Conservation (phyloP, 2,797 vertebrate genomes). For the Helostoma temminkii region DNA sequence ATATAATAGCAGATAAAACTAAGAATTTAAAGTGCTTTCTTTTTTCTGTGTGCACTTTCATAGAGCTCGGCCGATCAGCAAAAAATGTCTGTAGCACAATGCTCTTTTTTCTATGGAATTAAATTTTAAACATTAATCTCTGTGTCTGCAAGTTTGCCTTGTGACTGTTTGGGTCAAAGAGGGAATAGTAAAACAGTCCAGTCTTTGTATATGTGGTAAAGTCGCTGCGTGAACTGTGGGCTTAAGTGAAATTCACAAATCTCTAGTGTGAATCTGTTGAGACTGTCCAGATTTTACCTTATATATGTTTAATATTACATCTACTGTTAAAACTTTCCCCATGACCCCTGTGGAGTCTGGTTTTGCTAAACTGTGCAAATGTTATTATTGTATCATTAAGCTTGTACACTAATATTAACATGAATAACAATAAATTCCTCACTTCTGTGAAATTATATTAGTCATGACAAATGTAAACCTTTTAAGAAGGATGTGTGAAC, state of each 20-base stretch:
- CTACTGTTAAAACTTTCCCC: conserved; percentile 2
- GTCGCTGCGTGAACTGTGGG: conserved; percentile 45
- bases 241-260: conserved; percentile 38
- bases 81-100: conserved; percentile 18
- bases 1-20: conserved; percentile 41
- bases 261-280: conserved; percentile 20
- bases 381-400: neutral
- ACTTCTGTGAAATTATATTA: conserved; percentile 1
- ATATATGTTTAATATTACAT: neutral
- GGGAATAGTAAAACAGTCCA: conserved; percentile 47
- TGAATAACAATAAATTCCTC: conserved; percentile 7
- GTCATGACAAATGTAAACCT: conserved; percentile 10
- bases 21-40: conserved; percentile 28
- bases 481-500: conserved; percentile 67
- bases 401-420: no score
- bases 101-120: conserved; percentile 25
- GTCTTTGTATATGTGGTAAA: conserved; percentile 63
- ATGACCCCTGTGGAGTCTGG: neutral
- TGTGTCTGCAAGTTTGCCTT: conserved; percentile 22
- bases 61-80: conserved; percentile 15
- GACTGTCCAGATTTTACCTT: conserved; percentile 6
- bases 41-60: conserved; percentile 43
- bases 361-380: neutral
- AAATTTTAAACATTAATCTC: conserved; percentile 34
- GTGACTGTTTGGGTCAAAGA: conserved; percentile 40